Evolutionary conservation across 2,113 vertebrate genomes (phyloP), one percentile per base, ranked within the genome.

Genomic region (Anarhynchus alexandrinus): DNA sequence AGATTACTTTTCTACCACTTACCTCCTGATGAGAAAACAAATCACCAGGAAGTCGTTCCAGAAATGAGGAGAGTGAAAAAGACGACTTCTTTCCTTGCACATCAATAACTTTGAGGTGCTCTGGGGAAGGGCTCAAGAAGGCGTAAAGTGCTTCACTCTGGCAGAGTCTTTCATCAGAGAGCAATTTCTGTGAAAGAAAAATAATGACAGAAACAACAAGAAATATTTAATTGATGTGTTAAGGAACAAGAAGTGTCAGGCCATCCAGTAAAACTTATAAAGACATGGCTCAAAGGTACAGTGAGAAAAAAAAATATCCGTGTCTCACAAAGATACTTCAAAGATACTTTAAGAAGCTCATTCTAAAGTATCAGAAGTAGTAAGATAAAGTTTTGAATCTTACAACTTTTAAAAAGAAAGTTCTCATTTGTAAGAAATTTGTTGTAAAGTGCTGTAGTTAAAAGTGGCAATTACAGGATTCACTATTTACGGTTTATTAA

Each of bases 11-110:
- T 86, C 55, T 82, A 61, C 25, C 17, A 83, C 97, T 98, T 91
- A 99, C 99, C 99, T 99, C 99, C 73, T 99, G 99, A 83, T 99
- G 99, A 94, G 99, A 99, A 97, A 99, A 99, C 96, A 99, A 99
- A 96, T 99, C 99, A 15, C 99, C 99, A 91, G 99, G 99, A 92
- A 99, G 98, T 96, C 98, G 98, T 96, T 99, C 99, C 95, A 99
- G 98, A 98, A 99, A 99, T 9, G 99, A 99, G 67, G 99, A 98
- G 72, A 99, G 98, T 29, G 99, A 99, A 96, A 99, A 99, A 2
- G 98, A 98, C 0, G 98, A 98, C 87, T 99, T 99, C 97, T 99
- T 99, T 94, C 98, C 98, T 98, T 99, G 99, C 93, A 99, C 98
- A 52, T 99, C 99, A 82, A 99, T 99, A 96, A 99, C 99, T 98